Conservation (phyloP, 1,140 invertebrate species). For the Diorhabda sublineata region DNA sequence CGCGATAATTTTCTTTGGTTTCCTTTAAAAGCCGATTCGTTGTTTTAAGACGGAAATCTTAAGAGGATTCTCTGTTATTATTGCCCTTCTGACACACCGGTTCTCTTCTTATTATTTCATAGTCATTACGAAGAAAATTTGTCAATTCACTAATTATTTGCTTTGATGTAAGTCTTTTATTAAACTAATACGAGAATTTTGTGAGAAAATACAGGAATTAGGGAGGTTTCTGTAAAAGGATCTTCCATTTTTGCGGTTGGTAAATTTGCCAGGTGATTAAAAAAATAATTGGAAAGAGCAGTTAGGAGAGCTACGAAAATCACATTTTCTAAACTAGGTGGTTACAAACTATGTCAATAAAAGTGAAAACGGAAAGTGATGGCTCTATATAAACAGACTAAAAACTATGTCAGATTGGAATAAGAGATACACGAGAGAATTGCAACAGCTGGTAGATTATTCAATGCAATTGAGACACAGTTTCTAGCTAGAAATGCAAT, state of each 20-base stretch:
- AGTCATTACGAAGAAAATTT: constrained; percentile 1
- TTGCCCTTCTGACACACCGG: background rate
- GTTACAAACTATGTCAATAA: too few species aligned
- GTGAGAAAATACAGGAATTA: background rate
- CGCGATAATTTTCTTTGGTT: constrained; percentile 1
- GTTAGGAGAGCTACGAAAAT: too few species aligned
- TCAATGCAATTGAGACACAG: too few species aligned
- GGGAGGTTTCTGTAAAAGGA: background rate
- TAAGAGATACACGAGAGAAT: too few species aligned
- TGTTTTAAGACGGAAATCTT: background rate
- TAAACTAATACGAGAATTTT: background rate
- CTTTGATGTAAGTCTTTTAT: background rate
- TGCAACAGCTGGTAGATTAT: too few species aligned
- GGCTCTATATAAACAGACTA: too few species aligned
- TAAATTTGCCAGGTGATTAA: background rate
- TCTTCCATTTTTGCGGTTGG: background rate
- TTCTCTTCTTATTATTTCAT: background rate
- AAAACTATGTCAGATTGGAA: too few species aligned
- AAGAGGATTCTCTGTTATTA: constrained; percentile 2
- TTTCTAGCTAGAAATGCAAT: too few species aligned
- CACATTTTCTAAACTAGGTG: too few species aligned
- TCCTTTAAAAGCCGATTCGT: constrained; percentile 2
- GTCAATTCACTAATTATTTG: constrained; percentile 2
- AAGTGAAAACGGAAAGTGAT: too few species aligned
- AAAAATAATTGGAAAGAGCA: too few species aligned